A percentile compares a stretch with the other conserved stretches of the same genome.
These are phyloP conservation scores for Nycticorax nycticorax DNA, from an alignment of 2,113 vertebrate genomes.

Conservation along the genomic window DNA sequence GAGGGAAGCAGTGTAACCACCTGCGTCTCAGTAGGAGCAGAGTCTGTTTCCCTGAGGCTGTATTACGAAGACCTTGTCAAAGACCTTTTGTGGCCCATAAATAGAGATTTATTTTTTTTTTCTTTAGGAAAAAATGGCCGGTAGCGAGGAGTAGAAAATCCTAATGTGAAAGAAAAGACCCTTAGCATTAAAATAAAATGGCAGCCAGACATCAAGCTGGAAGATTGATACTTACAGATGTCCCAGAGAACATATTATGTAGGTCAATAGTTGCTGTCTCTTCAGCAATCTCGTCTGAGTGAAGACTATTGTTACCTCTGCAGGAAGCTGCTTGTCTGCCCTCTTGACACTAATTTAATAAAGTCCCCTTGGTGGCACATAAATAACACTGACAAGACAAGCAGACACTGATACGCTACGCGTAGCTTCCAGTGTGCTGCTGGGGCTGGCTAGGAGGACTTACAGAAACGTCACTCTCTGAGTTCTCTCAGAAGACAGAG, in stretches of 20 bases:
- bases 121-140: neutral
- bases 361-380: constrained; percentile 10
- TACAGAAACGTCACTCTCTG: neutral
- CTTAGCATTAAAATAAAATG: neutral
- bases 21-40: neutral
- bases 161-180: neutral
- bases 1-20: neutral
- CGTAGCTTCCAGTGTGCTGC: neutral
- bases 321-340: constrained; percentile 26
- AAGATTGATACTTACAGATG: constrained; percentile 28
- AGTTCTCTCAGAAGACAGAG: neutral
- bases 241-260: constrained; percentile 51
- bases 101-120: neutral
- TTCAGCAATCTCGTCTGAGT: constrained; percentile 1
- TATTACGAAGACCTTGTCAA: neutral
- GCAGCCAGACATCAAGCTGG: neutral
- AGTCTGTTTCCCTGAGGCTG: neutral
- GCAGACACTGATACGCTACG: accelerated
- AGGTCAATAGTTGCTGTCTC: constrained; percentile 55
- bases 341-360: constrained; percentile 15
- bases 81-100: neutral
- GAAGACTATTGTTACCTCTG: constrained; percentile 2
- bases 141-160: neutral
- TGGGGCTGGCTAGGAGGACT: neutral
- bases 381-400: neutral